Percentiles rank a stretch among this genome's conserved stretches.
Evolutionary conservation across 2,113 vertebrate species (phyloP).

Genomic region (Corythaeola cristata): DNA sequence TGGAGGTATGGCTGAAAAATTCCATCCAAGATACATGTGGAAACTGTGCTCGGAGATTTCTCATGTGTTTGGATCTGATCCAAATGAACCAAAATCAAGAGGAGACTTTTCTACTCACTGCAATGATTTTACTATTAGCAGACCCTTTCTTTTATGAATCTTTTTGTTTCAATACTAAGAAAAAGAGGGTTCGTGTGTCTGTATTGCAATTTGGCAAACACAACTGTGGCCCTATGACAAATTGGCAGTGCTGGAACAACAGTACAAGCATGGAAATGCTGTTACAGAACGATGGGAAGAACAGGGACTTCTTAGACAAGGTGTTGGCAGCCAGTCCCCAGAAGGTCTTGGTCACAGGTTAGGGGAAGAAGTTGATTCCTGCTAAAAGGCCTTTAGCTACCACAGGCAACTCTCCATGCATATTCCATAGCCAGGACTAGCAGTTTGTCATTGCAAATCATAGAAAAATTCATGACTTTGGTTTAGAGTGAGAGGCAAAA

Average conservation of each 20-base stretch:
- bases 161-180: neutral
- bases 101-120: neutral
- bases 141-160: neutral
- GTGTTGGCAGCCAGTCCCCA: neutral
- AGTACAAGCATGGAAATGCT: neutral
- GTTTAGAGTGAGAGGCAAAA: neutral
- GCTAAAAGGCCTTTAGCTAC: neutral
- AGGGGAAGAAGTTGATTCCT: neutral
- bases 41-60: neutral
- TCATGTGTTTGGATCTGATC: neutral
- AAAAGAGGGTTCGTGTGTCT: neutral
- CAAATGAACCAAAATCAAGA: neutral
- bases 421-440: neutral
- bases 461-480: neutral
- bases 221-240: neutral
- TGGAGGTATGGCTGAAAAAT: neutral
- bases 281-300: neutral
- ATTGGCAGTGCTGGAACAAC: neutral
- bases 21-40: neutral
- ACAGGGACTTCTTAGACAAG: neutral
- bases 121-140: neutral
- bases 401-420: neutral
- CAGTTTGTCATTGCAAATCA: neutral
- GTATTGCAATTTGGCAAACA: neutral
- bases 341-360: neutral